Evolutionary conservation across 2,797 vertebrate genomes (phyloP).

Genomic region (Labroides dimidiatus): DNA sequence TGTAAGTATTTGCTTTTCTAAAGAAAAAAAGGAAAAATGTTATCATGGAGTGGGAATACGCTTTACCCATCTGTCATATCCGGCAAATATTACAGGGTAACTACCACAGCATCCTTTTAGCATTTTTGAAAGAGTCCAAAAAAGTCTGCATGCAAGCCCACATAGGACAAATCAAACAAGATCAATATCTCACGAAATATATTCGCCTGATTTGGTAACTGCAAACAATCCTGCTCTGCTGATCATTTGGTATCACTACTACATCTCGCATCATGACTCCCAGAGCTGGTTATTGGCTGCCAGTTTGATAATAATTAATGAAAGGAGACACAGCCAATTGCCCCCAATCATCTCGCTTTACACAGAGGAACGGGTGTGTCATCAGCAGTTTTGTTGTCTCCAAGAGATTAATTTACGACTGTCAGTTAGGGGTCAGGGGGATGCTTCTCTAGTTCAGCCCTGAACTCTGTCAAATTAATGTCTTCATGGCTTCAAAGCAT

Average conservation of each 20-base stretch:
- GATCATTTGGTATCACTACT: slow-evolving; percentile 26
- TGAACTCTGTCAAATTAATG: slow-evolving; percentile 24
- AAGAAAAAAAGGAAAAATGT: slow-evolving; percentile 53
- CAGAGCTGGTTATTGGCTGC: slow-evolving; percentile 47
- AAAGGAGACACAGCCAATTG: slow-evolving; percentile 56
- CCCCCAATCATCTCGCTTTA: slow-evolving; percentile 56
- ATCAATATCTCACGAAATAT: slow-evolving; percentile 33
- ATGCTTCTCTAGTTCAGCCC: slow-evolving; percentile 7
- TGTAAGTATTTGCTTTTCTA: too few relatives aligned
- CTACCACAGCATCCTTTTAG: slow-evolving; percentile 46
- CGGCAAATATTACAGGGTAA: too few relatives aligned
- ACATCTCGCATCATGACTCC: slow-evolving; percentile 35
- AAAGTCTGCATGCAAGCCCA: too few relatives aligned
- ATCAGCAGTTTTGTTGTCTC: slow-evolving; percentile 42
- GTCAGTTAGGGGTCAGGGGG: slow-evolving; percentile 33
- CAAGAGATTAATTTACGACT: slow-evolving; percentile 38
- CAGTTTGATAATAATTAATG: slow-evolving; percentile 59
- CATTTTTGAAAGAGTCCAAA: too few relatives aligned
- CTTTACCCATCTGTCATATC: slow-evolving; percentile 56
- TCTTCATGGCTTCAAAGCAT: not conserved
- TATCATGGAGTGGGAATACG: slow-evolving; percentile 63
- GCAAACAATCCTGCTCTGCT: slow-evolving; percentile 23
- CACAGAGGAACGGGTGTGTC: slow-evolving; percentile 40
- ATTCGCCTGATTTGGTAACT: slow-evolving; percentile 8
- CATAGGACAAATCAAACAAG: too few relatives aligned